Evolutionary conservation across 1,140 invertebrate species (phyloP).

Genomic region (Fopius arisanus): DNA sequence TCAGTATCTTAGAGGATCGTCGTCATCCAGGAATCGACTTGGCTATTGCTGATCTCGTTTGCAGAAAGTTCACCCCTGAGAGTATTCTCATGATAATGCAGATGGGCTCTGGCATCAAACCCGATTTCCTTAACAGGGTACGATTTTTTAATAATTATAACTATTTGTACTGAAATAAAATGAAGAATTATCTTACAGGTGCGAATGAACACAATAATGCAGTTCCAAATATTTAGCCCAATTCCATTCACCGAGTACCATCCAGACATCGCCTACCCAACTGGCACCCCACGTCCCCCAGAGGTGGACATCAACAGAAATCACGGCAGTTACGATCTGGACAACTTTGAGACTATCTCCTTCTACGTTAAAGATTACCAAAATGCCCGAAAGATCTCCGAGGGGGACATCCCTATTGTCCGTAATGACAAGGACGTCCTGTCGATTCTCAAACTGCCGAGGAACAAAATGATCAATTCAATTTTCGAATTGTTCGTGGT

Average conservation of each 20-base stretch:
- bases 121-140: conserved; percentile 80
- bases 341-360: conserved; percentile 76
- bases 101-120: conserved; percentile 72
- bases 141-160: too few relatives aligned
- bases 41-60: conserved; percentile 73
- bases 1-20: conserved; percentile 45
- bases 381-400: conserved; percentile 18
- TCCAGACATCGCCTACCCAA: conserved; percentile 69
- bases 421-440: conserved; percentile 71
- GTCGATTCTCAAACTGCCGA: conserved; percentile 53
- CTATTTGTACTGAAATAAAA: too few relatives aligned
- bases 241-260: conserved; percentile 83
- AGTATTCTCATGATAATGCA: conserved; percentile 74
- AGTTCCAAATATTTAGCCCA: conserved; percentile 82
- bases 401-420: conserved; percentile 67
- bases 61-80: conserved; percentile 75
- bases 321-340: conserved; percentile 81
- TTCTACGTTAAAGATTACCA: conserved; percentile 85
- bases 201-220: conserved; percentile 84
- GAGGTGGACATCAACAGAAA: conserved; percentile 79
- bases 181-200: conserved; percentile 68
- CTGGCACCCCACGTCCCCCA: conserved; percentile 63
- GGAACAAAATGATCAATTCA: conserved; percentile 54
- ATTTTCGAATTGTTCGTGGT: conserved; percentile 74
- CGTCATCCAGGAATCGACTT: too few relatives aligned